phyloP scores from a whole-genome alignment of 2,797 vertebrate species.

The Erithacus rubecula region DNA sequence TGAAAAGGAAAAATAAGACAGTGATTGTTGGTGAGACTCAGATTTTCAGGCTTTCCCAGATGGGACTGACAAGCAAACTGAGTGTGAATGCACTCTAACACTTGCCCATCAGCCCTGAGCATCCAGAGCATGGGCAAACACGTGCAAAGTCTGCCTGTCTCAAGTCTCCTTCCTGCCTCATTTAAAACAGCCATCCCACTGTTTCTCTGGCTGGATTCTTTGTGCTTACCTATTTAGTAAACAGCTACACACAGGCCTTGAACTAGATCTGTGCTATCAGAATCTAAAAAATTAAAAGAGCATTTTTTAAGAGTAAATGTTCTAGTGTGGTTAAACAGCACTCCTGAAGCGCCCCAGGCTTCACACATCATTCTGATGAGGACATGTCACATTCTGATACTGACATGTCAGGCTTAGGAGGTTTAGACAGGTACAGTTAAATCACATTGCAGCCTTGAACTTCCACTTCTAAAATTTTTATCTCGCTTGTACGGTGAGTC shows the following conservation, averaged over 20 bases:
- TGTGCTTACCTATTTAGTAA: neutral
- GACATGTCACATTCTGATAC: constrained; percentile 53
- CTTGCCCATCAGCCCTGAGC: neutral
- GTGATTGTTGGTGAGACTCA: neutral
- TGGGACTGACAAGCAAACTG: neutral
- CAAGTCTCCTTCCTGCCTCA: neutral
- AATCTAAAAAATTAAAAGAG: neutral
- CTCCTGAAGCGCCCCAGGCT: constrained; percentile 49
- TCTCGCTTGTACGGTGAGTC: neutral
- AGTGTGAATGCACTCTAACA: neutral
- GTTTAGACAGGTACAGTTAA: constrained; percentile 57
- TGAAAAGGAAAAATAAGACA: neutral
- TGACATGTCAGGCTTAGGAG: constrained; percentile 36
- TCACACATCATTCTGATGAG: constrained; percentile 58
- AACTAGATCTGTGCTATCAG: neutral
- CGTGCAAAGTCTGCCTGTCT: neutral
- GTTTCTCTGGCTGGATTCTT: neutral
- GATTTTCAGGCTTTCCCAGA: neutral
- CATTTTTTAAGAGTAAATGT: constrained; percentile 47
- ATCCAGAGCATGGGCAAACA: neutral
- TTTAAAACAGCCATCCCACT: neutral
- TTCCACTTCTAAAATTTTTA: neutral
- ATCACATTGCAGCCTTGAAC: constrained; percentile 12
- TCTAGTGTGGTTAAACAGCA: constrained; percentile 34
- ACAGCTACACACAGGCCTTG: neutral